Evolutionary conservation across 2,888 invertebrate genomes (phyloP).

Genomic region (Nomada lathburiana): DNA sequence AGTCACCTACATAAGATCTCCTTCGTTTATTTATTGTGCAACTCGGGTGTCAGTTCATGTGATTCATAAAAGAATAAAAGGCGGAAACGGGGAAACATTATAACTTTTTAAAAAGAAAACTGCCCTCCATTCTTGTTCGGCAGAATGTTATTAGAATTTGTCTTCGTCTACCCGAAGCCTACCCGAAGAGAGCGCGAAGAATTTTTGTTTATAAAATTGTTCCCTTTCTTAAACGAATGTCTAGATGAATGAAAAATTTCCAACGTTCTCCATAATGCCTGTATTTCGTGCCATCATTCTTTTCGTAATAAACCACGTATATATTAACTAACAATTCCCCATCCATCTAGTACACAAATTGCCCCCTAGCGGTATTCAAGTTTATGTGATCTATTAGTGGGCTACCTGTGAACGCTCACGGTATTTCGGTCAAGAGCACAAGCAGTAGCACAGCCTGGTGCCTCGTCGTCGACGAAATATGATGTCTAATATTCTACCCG

Average conservation of each 20-base stretch:
- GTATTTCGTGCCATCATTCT: too few species aligned
- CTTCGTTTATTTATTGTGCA: neutral
- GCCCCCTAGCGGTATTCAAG: neutral
- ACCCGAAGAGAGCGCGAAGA: too few species aligned
- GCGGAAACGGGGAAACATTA: neutral
- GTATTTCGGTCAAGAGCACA: constrained; percentile 15
- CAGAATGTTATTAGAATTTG: too few species aligned
- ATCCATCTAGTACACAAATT: neutral
- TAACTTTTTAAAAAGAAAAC: too few species aligned
- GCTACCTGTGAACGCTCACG: constrained; percentile 8
- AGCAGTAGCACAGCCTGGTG: neutral
- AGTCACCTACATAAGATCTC: neutral
- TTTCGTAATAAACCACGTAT: too few species aligned
- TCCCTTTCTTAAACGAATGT: too few species aligned
- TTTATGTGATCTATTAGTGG: neutral
- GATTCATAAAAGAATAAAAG: neutral
- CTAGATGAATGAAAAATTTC: too few species aligned
- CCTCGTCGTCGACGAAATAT: neutral
- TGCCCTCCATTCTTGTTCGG: too few species aligned
- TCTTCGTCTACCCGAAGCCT: too few species aligned
- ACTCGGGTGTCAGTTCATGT: neutral
- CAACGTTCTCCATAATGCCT: too few species aligned
- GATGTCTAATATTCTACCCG: constrained; percentile 3
- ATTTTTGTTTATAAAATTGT: too few species aligned
- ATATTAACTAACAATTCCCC: too few species aligned